phyloP scores from a whole-genome alignment of 1,140 invertebrate species.

The Euborellia annulipes region DNA sequence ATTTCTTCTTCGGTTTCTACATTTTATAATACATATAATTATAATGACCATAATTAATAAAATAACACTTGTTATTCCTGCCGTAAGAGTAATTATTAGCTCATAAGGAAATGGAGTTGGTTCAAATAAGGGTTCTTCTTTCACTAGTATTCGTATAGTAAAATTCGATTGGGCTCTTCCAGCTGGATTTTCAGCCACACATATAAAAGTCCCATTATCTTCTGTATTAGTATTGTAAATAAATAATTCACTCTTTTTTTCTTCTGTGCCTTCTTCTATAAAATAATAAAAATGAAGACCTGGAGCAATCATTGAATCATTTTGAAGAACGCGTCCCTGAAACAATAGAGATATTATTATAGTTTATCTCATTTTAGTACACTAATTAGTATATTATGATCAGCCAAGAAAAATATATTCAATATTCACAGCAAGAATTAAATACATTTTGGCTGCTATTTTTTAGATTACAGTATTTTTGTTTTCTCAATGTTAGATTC shows the following conservation, averaged over 20 bases:
- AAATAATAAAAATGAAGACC: constrained; percentile 48
- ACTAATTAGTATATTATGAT: no score
- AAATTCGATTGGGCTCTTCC: constrained; percentile 58
- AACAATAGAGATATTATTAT: constrained; percentile 22
- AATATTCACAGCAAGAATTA: no score
- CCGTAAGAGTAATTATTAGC: constrained; percentile 46
- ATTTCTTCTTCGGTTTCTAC: constrained; percentile 21
- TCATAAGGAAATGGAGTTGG: constrained; percentile 46
- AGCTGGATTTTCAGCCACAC: constrained; percentile 65
- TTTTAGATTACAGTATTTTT: no score
- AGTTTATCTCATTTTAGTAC: no score
- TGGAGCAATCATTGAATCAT: constrained; percentile 43
- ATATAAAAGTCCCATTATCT: constrained; percentile 66
- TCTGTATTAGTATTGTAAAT: constrained; percentile 55
- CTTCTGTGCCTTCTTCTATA: constrained; percentile 46
- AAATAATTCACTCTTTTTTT: constrained; percentile 56
- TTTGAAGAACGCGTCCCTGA: constrained; percentile 38
- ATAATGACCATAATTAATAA: constrained; percentile 42
- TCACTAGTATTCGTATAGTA: constrained; percentile 53
- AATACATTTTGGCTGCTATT: no score
- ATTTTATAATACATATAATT: constrained; percentile 40
- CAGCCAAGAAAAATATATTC: no score
- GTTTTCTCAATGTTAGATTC: no score
- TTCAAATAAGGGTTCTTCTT: constrained; percentile 47
- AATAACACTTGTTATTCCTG: constrained; percentile 32